Evolutionary conservation across 2,888 invertebrate genomes (phyloP), one percentile per base, ranked within the genome.

Genomic region (Microctonus hyperodae): DNA sequence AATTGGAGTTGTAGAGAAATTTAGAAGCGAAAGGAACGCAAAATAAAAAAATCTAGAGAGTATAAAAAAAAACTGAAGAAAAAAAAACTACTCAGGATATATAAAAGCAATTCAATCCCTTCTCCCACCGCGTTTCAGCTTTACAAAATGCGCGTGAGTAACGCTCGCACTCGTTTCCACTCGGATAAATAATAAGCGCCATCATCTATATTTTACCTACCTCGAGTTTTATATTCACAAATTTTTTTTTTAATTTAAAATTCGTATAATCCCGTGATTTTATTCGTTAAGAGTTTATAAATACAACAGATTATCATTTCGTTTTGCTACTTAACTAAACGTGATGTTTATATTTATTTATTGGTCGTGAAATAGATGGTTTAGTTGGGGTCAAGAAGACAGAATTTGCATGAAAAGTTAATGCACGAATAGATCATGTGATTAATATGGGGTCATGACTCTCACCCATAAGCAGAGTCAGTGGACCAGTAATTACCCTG

Each of bases 181-280:
- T 66, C 63, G 64, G 72, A 74, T 73, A 75, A 74, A 69, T 71
- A 66, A 68, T 63, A 62, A 67, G 66, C 69, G 64, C 10, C 35
- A 50, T 59, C 48, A 28, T 31, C 50, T 55, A n/a, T 44, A 62
- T 67, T 67, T 67, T 64, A 64, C 64, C 56, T 48, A 44, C 51
- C 23, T n/a, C 44, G n/a, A 44, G 44, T 20, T 44, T 44, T 16
- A 28, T 44, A 16, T 44, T 16, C 44, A 16, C n/a, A 16, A 33
- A 48, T 51, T 20, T 35, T 33, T 56, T 20, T 22, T 16, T 22
- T 4, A 56, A 9, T 44, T 20, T 20, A 6, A 16, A 16, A 16
- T 44, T n/a, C 16, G 6, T 20, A 44, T 16, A 44, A 16, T 44
- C 20, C 7, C n/a, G 3, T n/a, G 16, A 44, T 44, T 44, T 20